Conservation (phyloP, 2,888 invertebrate genomes). For the Hemistola chrysoprasaria region DNA sequence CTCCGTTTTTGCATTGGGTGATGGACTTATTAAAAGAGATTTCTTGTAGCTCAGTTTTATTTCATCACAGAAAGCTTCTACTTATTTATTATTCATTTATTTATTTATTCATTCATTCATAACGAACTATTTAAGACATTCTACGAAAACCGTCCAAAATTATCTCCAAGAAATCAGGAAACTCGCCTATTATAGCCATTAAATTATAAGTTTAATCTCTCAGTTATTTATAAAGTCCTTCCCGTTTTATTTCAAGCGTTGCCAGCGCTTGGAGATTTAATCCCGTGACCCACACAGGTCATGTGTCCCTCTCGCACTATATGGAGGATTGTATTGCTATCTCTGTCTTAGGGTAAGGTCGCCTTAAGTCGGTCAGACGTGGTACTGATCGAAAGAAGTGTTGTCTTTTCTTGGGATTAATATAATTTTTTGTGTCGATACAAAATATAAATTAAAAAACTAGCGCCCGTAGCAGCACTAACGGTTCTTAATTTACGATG, state of each 20-base stretch:
- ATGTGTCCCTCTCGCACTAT: conserved; percentile 40
- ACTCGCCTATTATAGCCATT: conserved; percentile 24
- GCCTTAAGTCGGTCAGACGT: conserved; percentile 74
- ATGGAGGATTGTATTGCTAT: conserved; percentile 33
- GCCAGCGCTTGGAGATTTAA: conserved; percentile 67
- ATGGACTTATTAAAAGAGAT: too few species aligned
- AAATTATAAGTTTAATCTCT: conserved; percentile 49
- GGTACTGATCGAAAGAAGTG: conserved; percentile 68
- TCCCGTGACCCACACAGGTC: conserved; percentile 76
- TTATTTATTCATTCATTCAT: too few species aligned
- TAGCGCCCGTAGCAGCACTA: too few species aligned
- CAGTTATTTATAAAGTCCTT: conserved; percentile 63
- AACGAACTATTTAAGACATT: too few species aligned
- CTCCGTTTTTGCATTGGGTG: too few species aligned
- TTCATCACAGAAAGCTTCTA: too few species aligned
- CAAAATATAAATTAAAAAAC: too few species aligned
- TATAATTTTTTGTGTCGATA: too few species aligned
- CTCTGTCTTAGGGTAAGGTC: conserved; percentile 63
- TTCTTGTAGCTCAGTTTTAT: too few species aligned
- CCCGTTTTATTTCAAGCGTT: conserved; percentile 52
- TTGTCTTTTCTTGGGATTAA: too few species aligned
- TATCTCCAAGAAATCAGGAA: conserved; percentile 12
- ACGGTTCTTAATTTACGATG: too few species aligned
- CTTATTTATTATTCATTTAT: too few species aligned
- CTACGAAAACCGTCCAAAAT: conserved; percentile 9